A percentile compares a stretch with the other conserved stretches of the same genome.
Conservation (phyloP, 2,113 vertebrate species). For the Tragelaphus strepsiceros region DNA sequence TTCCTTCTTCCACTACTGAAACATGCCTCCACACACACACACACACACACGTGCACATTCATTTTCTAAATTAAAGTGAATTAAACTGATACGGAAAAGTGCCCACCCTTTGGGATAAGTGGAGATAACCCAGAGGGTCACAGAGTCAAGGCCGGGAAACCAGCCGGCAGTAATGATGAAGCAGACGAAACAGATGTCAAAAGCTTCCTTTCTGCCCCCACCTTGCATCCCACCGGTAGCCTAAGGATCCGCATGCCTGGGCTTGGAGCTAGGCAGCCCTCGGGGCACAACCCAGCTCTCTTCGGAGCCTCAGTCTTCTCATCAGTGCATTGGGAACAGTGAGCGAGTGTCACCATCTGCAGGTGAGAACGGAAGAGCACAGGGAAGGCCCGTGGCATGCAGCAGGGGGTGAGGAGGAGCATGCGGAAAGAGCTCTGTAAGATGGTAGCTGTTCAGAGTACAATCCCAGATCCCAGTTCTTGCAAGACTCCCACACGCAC, state of each 20-base stretch:
- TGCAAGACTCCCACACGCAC: accelerated
- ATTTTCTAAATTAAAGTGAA: not conserved
- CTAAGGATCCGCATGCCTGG: not conserved
- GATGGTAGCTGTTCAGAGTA: accelerated
- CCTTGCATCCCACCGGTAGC: not conserved
- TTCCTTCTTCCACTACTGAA: not conserved
- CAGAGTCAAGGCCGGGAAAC: not conserved
- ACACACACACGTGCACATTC: accelerated
- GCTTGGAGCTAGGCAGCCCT: not conserved
- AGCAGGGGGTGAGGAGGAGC: not conserved
- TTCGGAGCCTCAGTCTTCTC: not conserved
- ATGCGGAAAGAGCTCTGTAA: accelerated
- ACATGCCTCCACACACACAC: not conserved
- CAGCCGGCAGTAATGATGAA: not conserved
- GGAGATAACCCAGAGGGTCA: not conserved
- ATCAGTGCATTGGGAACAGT: accelerated
- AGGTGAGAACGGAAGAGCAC: accelerated
- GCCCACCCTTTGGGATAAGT: not conserved
- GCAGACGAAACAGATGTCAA: not conserved
- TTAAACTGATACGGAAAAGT: not conserved
- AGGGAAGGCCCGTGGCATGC: accelerated
- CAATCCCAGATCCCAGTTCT: not conserved
- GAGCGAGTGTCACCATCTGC: accelerated
- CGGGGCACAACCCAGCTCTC: not conserved
- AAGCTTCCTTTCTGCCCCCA: not conserved